Conservation (phyloP, 2,113 vertebrate genomes). For the Proterorhinus semilunaris region DNA sequence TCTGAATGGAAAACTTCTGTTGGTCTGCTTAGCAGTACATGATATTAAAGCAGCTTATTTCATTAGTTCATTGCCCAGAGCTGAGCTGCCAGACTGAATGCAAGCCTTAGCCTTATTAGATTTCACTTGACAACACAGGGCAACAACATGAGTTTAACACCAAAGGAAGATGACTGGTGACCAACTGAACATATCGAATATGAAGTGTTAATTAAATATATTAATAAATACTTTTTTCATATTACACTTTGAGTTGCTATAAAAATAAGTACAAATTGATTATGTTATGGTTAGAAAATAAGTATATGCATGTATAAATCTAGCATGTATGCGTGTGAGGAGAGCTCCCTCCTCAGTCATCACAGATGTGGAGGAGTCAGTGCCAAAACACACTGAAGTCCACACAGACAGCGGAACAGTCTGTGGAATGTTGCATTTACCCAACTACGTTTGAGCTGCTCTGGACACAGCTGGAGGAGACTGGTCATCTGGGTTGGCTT, state of each 20-base stretch:
- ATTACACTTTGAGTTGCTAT: slow-evolving; percentile 55
- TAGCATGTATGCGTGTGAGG: slow-evolving; percentile 39
- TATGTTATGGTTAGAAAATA: slow-evolving; percentile 77
- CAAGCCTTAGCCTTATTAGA: slow-evolving; percentile 43
- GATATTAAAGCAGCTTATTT: slow-evolving; percentile 31
- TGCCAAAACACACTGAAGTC: slow-evolving; percentile 12
- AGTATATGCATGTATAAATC: slow-evolving; percentile 72
- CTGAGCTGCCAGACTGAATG: slow-evolving; percentile 57
- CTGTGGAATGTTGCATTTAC: slow-evolving; percentile 46
- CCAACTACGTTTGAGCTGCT: slow-evolving; percentile 66
- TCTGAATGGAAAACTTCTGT: slow-evolving; percentile 7
- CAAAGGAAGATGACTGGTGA: slow-evolving; percentile 51
- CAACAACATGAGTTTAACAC: slow-evolving; percentile 47
- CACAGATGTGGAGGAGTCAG: slow-evolving; percentile 54
- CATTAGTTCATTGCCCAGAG: slow-evolving; percentile 45
- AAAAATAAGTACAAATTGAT: slow-evolving; percentile 81
- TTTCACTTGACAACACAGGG: slow-evolving; percentile 35
- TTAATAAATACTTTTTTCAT: slow-evolving; percentile 21
- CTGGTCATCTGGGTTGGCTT: slow-evolving; percentile 61
- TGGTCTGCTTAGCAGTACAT: slow-evolving; percentile 33
- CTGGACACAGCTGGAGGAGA: slow-evolving; percentile 47
- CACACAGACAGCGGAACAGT: slow-evolving; percentile 34
- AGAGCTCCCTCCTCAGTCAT: slow-evolving; percentile 42
- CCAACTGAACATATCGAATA: slow-evolving; percentile 60
- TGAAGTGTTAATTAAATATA: slow-evolving; percentile 52